These are phyloP conservation scores for Ladona fulva DNA, from an alignment of 1,140 invertebrate genomes.

Conservation along the genomic window DNA sequence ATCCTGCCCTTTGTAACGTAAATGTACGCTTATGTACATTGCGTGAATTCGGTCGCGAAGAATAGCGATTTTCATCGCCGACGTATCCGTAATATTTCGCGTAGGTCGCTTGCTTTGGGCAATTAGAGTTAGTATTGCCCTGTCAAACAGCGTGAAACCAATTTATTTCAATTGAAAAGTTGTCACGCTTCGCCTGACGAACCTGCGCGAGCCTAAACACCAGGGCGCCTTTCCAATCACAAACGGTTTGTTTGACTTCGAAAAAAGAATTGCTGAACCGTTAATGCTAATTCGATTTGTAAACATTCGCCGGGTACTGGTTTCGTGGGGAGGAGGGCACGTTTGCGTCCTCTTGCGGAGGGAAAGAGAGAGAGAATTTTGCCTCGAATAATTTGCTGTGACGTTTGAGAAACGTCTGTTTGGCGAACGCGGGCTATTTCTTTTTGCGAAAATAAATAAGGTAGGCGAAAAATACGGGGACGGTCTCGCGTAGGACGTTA, in stretches of 20 bases:
- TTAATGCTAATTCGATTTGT: not conserved
- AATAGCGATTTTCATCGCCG: not conserved
- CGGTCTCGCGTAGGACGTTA: too few species aligned
- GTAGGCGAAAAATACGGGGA: not conserved
- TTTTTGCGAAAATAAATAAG: not conserved
- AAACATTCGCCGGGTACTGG: not conserved
- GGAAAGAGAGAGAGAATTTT: not conserved
- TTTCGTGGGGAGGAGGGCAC: not conserved
- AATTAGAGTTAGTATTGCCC: not conserved
- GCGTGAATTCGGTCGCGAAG: not conserved
- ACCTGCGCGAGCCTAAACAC: not conserved
- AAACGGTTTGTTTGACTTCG: slow-evolving; percentile 7
- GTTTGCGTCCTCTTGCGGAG: not conserved
- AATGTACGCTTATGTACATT: too few species aligned
- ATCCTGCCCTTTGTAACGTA: too few species aligned
- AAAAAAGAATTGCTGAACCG: not conserved
- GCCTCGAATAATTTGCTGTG: not conserved
- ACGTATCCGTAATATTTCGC: not conserved
- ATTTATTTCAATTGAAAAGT: slow-evolving; percentile 11
- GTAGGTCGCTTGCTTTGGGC: not conserved
- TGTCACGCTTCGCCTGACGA: not conserved
- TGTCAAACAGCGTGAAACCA: not conserved
- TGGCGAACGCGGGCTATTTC: not conserved
- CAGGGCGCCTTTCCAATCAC: not conserved
- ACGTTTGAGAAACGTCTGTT: not conserved